Evolutionary conservation across 2,888 invertebrate genomes (phyloP), one percentile per base, ranked within the genome.

Genomic region (Phoenoteleia sp.): DNA sequence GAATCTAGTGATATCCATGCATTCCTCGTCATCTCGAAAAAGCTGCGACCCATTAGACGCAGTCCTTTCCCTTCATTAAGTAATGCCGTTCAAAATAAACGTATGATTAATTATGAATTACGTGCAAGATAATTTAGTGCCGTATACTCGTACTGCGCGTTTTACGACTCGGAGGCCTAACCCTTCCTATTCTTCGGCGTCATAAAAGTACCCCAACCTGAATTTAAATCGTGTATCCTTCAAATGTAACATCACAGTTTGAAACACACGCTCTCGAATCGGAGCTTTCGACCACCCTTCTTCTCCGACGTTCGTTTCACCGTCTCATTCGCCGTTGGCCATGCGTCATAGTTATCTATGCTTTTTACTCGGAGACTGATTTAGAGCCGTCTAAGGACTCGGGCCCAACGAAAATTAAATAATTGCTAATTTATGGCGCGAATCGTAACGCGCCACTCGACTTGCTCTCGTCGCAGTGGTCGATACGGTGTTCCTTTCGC

Each of bases 261-360:
- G 21, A 17, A 33, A 71, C 21, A 42, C 45, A 67, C 60, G 39
- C 15, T 74, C 79, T 64, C 56, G 79, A 81, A 84, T 80, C 76
- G 71, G 84, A 84, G 80, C 89, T 83, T 86, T 84, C 86, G 80
- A 56, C 49, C 56, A 66, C 74, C 71, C 52, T 52, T 47, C 77
- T 42, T 76, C 86, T 64, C 74, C 87, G 87, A 86, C 89, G 89
- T 88, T 84, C 77, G 66, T 81, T 77, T 86, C 56, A 52, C 79
- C 74, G 75, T 71, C 81, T 82, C 93, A 92, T 92, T 92, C 91
- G 77, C 52, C 91, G 91, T 90, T 89, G 90, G 93, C 92, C 91
- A 93, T 93, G 93, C 92, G 93, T 93, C 93, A 93, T 93, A 93
- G 93, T 93, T 93, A 93, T 93, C 93, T 93, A 93, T 93, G 93